These are phyloP conservation scores for Enteromius anoplus DNA, from an alignment of 2,797 vertebrate genomes.

Conservation along the genomic window DNA sequence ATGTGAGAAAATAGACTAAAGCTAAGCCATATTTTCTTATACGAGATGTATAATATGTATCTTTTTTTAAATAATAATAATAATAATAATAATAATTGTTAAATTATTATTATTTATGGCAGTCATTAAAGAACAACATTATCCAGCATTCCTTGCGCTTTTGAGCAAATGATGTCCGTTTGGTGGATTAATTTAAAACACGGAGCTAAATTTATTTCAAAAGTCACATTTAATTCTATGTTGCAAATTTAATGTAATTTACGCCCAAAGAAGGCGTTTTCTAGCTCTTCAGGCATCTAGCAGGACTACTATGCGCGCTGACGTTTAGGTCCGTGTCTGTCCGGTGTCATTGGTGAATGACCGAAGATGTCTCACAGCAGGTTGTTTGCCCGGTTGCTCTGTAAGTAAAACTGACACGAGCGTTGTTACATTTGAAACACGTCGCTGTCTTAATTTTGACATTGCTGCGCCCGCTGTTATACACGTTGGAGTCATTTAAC, in stretches of 20 bases:
- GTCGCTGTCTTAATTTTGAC: background rate
- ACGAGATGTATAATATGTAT: background rate
- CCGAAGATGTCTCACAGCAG: slow-evolving; percentile 85
- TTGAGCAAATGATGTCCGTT: slow-evolving; percentile 38
- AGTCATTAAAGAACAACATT: slow-evolving; percentile 58
- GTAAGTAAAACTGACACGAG: slow-evolving; percentile 73
- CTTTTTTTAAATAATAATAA: background rate
- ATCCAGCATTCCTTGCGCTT: slow-evolving; percentile 59
- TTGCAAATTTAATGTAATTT: background rate
- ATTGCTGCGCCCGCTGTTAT: background rate
- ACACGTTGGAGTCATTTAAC: background rate
- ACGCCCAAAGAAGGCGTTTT: background rate
- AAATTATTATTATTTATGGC: background rate
- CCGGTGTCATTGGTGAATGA: slow-evolving; percentile 87
- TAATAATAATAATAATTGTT: background rate
- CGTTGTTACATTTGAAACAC: background rate
- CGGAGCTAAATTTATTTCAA: background rate
- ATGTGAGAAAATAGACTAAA: background rate
- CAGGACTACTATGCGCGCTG: slow-evolving; percentile 50
- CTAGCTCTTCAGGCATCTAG: slow-evolving; percentile 37
- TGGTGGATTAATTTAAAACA: fast-evolving
- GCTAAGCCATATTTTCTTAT: background rate
- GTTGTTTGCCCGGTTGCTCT: slow-evolving; percentile 79
- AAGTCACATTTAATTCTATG: background rate
- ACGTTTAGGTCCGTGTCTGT: slow-evolving; percentile 64